These are phyloP conservation scores for Stegodyphus dumicola DNA, from an alignment of 1,140 invertebrate genomes.

Conservation along the genomic window DNA sequence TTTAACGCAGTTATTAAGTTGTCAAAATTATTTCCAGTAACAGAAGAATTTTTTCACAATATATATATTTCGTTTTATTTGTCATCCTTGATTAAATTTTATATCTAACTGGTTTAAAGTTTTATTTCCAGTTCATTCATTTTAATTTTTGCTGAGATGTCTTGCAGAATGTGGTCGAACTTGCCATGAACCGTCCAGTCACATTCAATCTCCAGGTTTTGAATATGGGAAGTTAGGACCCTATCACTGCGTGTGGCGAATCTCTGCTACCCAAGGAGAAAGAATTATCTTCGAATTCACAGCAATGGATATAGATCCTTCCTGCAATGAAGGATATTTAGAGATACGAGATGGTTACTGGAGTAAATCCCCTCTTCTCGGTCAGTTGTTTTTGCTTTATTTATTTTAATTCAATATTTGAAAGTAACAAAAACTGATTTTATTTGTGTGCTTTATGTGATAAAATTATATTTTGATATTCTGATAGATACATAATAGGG, in stretches of 20 bases:
- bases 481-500: too few relatives aligned
- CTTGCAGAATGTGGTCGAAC: conserved; percentile 88
- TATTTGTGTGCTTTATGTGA: too few relatives aligned
- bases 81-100: too few relatives aligned
- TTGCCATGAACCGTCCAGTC: conserved; percentile 87
- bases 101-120: too few relatives aligned
- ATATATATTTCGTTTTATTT: too few relatives aligned
- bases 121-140: too few relatives aligned
- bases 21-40: too few relatives aligned
- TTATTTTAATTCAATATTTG: neutral
- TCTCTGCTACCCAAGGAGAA: conserved; percentile 96
- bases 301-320: conserved; percentile 83
- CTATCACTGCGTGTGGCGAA: conserved; percentile 90
- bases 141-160: too few relatives aligned
- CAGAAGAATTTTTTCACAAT: too few relatives aligned
- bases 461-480: too few relatives aligned
- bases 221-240: conserved; percentile 73
- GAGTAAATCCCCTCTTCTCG: conserved; percentile 83
- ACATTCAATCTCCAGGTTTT: conserved; percentile 82
- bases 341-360: conserved; percentile 96
- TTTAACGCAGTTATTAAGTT: too few relatives aligned
- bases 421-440: neutral
- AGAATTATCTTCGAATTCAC: conserved; percentile 92
- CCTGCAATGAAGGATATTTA: conserved; percentile 89
- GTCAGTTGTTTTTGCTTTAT: conserved; percentile 67